Percentiles rank a stretch among this genome's conserved stretches.
Evolutionary conservation across 2,797 vertebrate genomes (phyloP).

Genomic region (Ciconia nigra): DNA sequence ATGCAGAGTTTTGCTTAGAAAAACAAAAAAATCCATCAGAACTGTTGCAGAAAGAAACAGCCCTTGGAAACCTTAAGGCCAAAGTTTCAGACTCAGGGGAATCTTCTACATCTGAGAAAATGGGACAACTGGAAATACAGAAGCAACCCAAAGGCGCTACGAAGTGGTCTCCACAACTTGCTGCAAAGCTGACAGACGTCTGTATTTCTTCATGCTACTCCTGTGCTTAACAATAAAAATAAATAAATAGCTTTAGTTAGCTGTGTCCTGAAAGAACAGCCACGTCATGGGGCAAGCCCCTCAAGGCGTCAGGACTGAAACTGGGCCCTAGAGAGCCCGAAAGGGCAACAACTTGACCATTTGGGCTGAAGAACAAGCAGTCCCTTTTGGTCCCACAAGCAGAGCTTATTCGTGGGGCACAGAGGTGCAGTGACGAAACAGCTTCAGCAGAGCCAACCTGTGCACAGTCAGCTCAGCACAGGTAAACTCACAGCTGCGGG

Average conservation of each 20-base stretch:
- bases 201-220: background rate
- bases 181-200: background rate
- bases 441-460: background rate
- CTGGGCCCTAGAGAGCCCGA: background rate
- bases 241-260: background rate
- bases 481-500: background rate
- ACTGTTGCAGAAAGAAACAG: background rate
- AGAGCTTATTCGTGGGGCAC: rapidly evolving
- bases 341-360: background rate
- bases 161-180: background rate
- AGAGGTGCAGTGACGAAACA: rapidly evolving
- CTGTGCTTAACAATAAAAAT: background rate
- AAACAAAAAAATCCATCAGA: background rate
- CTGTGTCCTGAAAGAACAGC: background rate
- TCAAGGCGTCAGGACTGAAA: background rate
- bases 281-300: background rate
- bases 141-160: background rate
- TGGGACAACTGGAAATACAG: background rate
- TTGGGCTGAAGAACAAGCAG: background rate
- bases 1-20: background rate
- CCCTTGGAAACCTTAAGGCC: background rate
- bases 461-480: background rate
- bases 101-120: background rate
- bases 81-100: background rate
- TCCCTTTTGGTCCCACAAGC: background rate